These are phyloP conservation scores for Argynnis bischoffii DNA, from an alignment of 2,888 invertebrate species.

Conservation along the genomic window DNA sequence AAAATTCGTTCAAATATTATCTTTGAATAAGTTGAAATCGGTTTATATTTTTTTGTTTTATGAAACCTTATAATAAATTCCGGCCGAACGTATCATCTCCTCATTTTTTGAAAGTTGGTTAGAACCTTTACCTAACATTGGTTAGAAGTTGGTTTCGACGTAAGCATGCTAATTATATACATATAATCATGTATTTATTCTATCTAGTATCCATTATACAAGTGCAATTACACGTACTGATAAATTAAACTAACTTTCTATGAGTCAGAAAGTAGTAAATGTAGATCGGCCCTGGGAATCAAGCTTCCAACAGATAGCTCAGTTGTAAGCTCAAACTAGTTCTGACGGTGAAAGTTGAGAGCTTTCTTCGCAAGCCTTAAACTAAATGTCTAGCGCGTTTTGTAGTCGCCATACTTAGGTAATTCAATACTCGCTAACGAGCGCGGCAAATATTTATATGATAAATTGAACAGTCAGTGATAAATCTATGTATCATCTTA, in stretches of 20 bases:
- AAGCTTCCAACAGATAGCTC: conserved; percentile 35
- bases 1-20: too few relatives aligned
- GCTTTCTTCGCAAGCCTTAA: conserved; percentile 42
- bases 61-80: too few relatives aligned
- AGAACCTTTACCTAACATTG: too few relatives aligned
- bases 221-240: conserved; percentile 15
- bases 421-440: background rate
- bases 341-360: conserved; percentile 54
- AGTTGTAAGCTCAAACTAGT: conserved; percentile 49
- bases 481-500: background rate
- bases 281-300: conserved; percentile 36
- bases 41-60: too few relatives aligned
- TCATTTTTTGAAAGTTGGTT: too few relatives aligned
- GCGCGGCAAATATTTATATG: background rate
- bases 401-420: background rate
- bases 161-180: too few relatives aligned
- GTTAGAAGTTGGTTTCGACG: too few relatives aligned
- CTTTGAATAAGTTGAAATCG: too few relatives aligned
- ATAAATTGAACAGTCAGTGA: background rate
- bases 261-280: conserved; percentile 35
- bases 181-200: background rate
- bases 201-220: background rate
- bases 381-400: conserved; percentile 22
- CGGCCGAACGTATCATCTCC: too few relatives aligned
- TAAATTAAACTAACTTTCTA: conserved; percentile 31